Evolutionary conservation across 2,888 invertebrate genomes (phyloP).

Genomic region (Chromoteleia sp.): DNA sequence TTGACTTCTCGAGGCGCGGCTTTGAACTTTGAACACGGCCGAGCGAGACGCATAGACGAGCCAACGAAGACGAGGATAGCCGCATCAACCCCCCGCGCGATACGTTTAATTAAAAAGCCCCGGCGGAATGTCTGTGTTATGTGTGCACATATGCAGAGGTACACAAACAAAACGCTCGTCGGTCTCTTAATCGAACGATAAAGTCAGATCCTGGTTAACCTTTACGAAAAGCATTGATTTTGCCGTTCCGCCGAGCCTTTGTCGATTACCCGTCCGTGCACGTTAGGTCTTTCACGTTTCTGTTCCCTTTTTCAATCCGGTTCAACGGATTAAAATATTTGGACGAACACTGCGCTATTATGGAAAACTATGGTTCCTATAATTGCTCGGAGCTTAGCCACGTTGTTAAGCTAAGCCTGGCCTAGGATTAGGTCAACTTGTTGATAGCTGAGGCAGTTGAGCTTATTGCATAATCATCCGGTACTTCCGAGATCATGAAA

Average conservation of each 20-base stretch:
- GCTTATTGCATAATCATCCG: background rate
- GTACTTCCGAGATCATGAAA: background rate
- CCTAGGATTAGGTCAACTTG: background rate
- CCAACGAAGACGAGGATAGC: conserved; percentile 57
- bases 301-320: conserved; percentile 19
- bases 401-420: background rate
- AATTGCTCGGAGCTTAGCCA: background rate
- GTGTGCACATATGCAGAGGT: conserved; percentile 50
- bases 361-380: background rate
- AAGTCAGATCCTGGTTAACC: conserved; percentile 56
- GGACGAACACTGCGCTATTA: background rate
- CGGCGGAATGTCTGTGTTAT: conserved; percentile 60
- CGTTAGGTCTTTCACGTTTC: conserved; percentile 23
- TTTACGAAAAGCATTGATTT: conserved; percentile 60
- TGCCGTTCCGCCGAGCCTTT: conserved; percentile 34
- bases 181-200: conserved; percentile 61
- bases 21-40: conserved; percentile 77
- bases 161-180: conserved; percentile 49
- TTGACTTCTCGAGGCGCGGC: conserved; percentile 83
- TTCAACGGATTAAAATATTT: conserved; percentile 41
- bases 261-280: conserved; percentile 40
- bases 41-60: conserved; percentile 38
- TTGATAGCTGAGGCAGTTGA: background rate
- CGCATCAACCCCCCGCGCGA: conserved; percentile 71
- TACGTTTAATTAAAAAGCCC: conserved; percentile 81